Base-by-base conservation (phyloP, 2,113 vertebrate genomes). In the Microcebus lehilahytsara region DNA sequence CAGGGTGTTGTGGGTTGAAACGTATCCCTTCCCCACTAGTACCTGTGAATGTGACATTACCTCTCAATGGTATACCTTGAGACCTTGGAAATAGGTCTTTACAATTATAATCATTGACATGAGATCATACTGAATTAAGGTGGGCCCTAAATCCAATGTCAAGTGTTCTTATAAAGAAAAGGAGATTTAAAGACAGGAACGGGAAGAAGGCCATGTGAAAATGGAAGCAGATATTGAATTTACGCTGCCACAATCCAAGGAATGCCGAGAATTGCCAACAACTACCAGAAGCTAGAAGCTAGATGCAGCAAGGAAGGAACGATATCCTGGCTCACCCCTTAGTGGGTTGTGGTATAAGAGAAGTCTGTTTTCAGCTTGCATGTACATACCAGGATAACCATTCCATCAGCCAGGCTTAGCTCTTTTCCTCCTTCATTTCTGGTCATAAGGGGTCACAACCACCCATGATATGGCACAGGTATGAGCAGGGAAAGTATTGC, bases 71-170 rank as follows among this genome's bases (percentile, higher is more conserved):
- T 42, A 42, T 42, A 42, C 42, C 42, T 42, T 42, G 42, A 42
- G 42, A 42, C 1, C 42, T 60, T 81, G 75, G 46, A 93, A 89
- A 81, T 53, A 83, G 9, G 10, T 83, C 25, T 94, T 92, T 94
- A 32, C 34, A 53, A 27, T 72, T 89, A 37, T 17, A 81, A 62
- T 81, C 46, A 83, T 83, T 93, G 67, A 95, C 51, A 91, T 79
- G 62, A 75, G 13, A 51, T 89, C 32, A 72, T 67, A 32, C 32
- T 75, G 58, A 42, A n/a, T 80, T 51, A 79, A 30, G 2, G 51
- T 19, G 3, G 19, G 56, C 20, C 20, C 53, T 22, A 40, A 64
- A 87, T 40, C 22, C 53, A 93, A 34, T 71, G 66, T 37, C 20
- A 84, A 30, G 27, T 62, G 9, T 92, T 74, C 34, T 91, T 66